phyloP scores from a whole-genome alignment of 2,888 invertebrate species.

The Plagiodera versicolora region DNA sequence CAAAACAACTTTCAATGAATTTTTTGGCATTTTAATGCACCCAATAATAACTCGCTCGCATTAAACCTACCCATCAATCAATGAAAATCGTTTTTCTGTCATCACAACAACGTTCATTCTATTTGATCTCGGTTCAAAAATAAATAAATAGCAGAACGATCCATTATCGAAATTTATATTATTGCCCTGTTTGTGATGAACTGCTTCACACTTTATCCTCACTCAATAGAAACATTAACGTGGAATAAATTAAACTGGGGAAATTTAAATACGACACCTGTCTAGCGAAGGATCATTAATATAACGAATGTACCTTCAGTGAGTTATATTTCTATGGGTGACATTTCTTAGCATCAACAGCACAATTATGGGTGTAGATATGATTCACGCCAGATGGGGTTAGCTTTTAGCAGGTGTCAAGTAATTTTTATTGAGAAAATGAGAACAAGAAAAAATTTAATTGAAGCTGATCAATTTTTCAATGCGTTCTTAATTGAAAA shows the following conservation, averaged over 20 bases:
- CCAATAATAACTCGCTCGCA: not conserved
- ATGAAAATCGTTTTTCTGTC: constrained; percentile 2
- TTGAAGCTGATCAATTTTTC: no score
- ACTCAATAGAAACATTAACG: constrained; percentile 6
- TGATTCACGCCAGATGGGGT: not conserved
- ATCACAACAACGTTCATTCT: not conserved
- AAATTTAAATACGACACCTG: constrained; percentile 19
- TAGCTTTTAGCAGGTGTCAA: no score
- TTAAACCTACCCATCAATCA: constrained; percentile 1
- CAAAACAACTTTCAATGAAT: no score
- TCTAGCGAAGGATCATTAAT: constrained; percentile 9
- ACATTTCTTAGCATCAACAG: not conserved
- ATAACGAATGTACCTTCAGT: constrained; percentile 12
- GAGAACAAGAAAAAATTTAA: no score
- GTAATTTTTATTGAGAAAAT: no score
- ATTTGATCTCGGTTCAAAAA: constrained; percentile 14
- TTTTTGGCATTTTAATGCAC: no score
- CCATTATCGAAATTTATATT: constrained; percentile 14
- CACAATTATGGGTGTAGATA: not conserved
- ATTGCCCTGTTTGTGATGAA: constrained; percentile 1
- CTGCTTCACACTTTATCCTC: constrained; percentile 9
- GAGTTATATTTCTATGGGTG: not conserved
- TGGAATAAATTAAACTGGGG: constrained; percentile 13
- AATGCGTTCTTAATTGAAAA: no score
- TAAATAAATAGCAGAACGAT: constrained; percentile 1